A percentile compares a stretch with the other conserved stretches of the same genome.
These are phyloP conservation scores for Strix aluco DNA, from an alignment of 2,113 vertebrate species.

Conservation along the genomic window DNA sequence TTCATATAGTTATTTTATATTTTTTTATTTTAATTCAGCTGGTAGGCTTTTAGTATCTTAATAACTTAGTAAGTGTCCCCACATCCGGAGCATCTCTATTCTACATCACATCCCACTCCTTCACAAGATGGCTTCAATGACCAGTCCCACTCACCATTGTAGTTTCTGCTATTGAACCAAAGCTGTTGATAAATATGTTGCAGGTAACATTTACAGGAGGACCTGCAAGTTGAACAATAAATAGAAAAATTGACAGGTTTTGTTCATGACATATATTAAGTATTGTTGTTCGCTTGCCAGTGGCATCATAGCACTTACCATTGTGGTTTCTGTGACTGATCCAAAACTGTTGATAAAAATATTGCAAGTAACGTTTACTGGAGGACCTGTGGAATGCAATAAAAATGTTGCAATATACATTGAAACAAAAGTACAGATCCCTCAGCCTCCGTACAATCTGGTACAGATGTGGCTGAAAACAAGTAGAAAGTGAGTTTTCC, in stretches of 20 bases:
- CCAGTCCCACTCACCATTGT: conserved; percentile 95
- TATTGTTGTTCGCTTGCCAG: conserved; percentile 76
- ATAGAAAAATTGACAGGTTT: conserved; percentile 90
- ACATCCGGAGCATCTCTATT: not conserved
- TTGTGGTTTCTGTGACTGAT: conserved; percentile 96
- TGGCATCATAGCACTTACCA: conserved; percentile 87
- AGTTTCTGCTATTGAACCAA: conserved; percentile 99
- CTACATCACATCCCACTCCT: conserved; percentile 65
- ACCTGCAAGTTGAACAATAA: conserved; percentile 95
- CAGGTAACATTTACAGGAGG: conserved; percentile 98
- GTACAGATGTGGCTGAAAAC: conserved; percentile 69
- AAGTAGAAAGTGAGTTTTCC: conserved; percentile 66
- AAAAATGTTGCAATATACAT: conserved; percentile 85
- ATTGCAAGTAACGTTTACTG: conserved; percentile 99
- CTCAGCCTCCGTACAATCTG: conserved; percentile 72
- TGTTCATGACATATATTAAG: conserved; percentile 77
- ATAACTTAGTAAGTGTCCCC: not conserved
- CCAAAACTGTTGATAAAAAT: conserved; percentile 99
- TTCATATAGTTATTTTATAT: not conserved
- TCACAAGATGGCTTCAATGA: conserved; percentile 84
- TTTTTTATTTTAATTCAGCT: not conserved
- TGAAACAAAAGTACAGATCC: conserved; percentile 73
- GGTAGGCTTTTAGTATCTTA: not conserved
- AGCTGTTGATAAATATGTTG: conserved; percentile 99
- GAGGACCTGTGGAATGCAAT: conserved; percentile 93